Percentiles rank a stretch among this genome's conserved stretches.
phyloP scores from a whole-genome alignment of 2,888 invertebrate genomes.

The Drosophila differens region DNA sequence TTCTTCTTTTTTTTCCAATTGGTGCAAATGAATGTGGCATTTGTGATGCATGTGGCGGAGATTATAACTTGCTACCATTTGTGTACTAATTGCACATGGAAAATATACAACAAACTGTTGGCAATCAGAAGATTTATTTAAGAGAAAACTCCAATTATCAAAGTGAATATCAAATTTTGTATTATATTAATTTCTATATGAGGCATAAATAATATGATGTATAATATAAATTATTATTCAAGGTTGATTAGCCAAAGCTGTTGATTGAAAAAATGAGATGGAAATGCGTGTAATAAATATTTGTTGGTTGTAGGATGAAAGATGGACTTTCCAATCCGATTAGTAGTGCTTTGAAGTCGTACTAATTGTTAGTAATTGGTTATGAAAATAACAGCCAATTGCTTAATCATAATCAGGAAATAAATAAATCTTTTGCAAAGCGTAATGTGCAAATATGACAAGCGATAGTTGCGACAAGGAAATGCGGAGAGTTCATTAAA shows the following conservation, averaged over 20 bases:
- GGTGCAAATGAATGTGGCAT: conserved; percentile 42
- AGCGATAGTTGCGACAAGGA: not conserved
- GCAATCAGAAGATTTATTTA: not conserved
- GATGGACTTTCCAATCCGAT: too few species aligned
- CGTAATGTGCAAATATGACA: not conserved
- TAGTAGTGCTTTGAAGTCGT: not conserved
- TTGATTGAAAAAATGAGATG: not conserved
- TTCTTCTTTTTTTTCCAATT: conserved; percentile 40
- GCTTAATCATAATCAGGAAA: not conserved
- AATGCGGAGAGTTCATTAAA: not conserved
- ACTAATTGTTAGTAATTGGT: not conserved
- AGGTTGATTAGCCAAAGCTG: fast-evolving
- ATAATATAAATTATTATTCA: not conserved
- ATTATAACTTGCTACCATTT: conserved; percentile 59
- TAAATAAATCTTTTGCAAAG: not conserved
- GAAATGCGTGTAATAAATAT: not conserved
- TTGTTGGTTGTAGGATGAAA: not conserved
- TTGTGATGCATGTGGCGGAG: conserved; percentile 45
- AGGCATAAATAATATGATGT: too few species aligned
- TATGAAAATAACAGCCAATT: not conserved
- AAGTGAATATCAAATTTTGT: not conserved
- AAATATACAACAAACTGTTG: not conserved
- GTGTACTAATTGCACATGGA: conserved; percentile 24
- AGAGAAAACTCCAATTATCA: not conserved
- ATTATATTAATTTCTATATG: too few species aligned